phyloP scores from a whole-genome alignment of 1,140 invertebrate species.

The Pogonomyrmex californicus region DNA sequence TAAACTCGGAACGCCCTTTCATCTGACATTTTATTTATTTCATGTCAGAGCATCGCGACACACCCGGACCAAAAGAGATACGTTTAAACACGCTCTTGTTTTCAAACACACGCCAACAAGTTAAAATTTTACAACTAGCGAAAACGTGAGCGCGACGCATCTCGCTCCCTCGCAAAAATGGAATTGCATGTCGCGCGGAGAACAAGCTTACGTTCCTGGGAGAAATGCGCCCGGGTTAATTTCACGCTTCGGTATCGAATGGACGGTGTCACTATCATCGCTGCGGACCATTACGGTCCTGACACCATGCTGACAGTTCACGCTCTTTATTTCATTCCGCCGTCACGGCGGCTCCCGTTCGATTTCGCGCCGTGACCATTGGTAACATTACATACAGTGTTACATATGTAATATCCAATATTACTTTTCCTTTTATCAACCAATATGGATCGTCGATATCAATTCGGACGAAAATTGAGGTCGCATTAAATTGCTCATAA shows the following conservation, averaged over 20 bases:
- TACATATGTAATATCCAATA: constrained; percentile 30
- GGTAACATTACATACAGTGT: not conserved
- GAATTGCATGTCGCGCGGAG: constrained; percentile 66
- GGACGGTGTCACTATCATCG: constrained; percentile 47
- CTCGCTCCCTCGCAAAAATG: constrained; percentile 62
- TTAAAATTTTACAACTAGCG: constrained; percentile 53
- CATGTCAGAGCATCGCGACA: not conserved
- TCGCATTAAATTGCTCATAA: not conserved
- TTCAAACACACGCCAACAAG: constrained; percentile 23
- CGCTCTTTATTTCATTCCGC: constrained; percentile 68
- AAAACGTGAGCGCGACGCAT: constrained; percentile 28
- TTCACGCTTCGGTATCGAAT: constrained; percentile 74
- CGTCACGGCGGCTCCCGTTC: constrained; percentile 23
- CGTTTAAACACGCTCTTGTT: constrained; percentile 16
- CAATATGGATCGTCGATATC: not conserved
- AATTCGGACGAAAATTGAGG: not conserved
- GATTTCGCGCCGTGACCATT: not conserved
- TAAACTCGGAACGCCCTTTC: constrained; percentile 26
- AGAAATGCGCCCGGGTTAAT: constrained; percentile 76
- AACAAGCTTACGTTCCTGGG: constrained; percentile 68
- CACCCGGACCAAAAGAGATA: not conserved
- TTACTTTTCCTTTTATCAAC: not conserved
- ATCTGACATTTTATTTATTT: constrained; percentile 36
- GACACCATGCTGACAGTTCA: constrained; percentile 54
- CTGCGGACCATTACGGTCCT: constrained; percentile 68